phyloP scores from a whole-genome alignment of 1,140 invertebrate genomes.

The Halictus rubicundus region DNA sequence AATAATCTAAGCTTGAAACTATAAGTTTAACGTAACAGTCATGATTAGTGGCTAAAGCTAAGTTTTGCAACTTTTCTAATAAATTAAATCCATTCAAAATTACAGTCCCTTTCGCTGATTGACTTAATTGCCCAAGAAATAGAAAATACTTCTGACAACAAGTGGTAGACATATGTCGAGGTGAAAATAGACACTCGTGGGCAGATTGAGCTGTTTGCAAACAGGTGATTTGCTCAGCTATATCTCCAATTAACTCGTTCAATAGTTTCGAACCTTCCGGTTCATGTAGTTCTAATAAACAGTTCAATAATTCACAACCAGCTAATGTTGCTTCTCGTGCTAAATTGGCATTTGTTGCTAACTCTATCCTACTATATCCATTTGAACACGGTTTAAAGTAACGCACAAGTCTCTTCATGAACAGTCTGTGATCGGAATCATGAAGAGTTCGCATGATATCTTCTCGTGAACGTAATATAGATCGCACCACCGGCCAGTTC shows the following conservation, averaged over 20 bases:
- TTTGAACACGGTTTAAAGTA: constrained; percentile 94
- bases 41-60: constrained; percentile 91
- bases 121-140: constrained; percentile 92
- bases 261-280: constrained; percentile 84
- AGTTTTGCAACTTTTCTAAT: constrained; percentile 89
- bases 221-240: constrained; percentile 87
- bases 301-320: constrained; percentile 90
- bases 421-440: constrained; percentile 89
- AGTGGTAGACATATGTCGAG: constrained; percentile 91
- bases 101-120: constrained; percentile 86
- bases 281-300: constrained; percentile 82
- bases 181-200: constrained; percentile 94
- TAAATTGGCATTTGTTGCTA: constrained; percentile 81
- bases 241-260: constrained; percentile 90
- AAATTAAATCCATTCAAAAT: constrained; percentile 89
- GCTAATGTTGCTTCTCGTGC: constrained; percentile 85
- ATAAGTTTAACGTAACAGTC: constrained; percentile 96
- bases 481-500: constrained; percentile 85
- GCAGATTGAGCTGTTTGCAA: constrained; percentile 88
- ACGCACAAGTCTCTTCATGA: constrained; percentile 90
- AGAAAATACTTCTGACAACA: constrained; percentile 97
- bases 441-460: constrained; percentile 68
- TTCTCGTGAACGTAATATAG: constrained; percentile 80
- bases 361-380: constrained; percentile 88
- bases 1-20: constrained; percentile 94